phyloP scores from a whole-genome alignment of 2,888 invertebrate genomes.

The Pristionchus mayeri region DNA sequence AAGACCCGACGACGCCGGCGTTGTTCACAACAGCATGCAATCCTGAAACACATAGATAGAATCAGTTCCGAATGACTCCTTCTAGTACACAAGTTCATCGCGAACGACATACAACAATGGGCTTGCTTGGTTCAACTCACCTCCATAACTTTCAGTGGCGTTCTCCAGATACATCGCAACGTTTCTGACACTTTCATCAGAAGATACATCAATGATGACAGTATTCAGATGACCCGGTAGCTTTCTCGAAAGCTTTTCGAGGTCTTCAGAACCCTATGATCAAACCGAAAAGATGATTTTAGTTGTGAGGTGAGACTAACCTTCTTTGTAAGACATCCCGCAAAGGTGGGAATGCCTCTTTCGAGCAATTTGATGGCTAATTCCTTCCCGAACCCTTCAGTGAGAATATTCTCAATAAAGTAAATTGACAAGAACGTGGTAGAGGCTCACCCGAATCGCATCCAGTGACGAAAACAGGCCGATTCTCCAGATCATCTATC shows the following conservation, averaged over 20 bases:
- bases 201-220: constrained; percentile 68
- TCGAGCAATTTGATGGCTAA: constrained; percentile 62
- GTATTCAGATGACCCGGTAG: constrained; percentile 55
- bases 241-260: neutral
- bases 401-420: neutral
- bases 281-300: neutral
- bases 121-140: constrained; percentile 45
- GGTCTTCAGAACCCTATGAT: neutral
- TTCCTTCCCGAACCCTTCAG: constrained; percentile 65
- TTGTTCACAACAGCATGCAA: constrained; percentile 74
- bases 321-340: constrained; percentile 66
- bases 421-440: too few species aligned
- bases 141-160: constrained; percentile 55
- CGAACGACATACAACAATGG: neutral
- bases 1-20: constrained; percentile 70
- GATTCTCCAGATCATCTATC: neutral
- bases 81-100: too few species aligned
- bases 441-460: constrained; percentile 38
- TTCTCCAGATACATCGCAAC: constrained; percentile 62
- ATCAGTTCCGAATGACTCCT: neutral
- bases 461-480: constrained; percentile 40
- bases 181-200: constrained; percentile 65
- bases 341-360: constrained; percentile 68
- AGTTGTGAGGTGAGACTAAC: constrained; percentile 14
- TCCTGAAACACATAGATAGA: too few species aligned